phyloP scores from a whole-genome alignment of 1,140 invertebrate species.

The Megalonaias nervosa region DNA sequence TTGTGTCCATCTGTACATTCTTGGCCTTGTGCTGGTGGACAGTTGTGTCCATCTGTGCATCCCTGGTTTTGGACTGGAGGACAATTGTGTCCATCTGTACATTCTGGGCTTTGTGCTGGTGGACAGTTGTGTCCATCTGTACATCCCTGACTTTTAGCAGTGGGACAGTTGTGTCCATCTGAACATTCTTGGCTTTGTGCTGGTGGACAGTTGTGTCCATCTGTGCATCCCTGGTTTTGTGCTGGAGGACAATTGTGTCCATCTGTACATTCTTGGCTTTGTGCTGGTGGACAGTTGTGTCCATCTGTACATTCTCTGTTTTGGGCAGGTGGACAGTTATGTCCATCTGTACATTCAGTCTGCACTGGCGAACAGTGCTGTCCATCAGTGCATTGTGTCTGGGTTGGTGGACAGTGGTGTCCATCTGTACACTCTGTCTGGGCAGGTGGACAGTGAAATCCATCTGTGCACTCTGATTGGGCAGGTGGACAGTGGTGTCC shows the following conservation, averaged over 20 bases:
- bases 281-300: conserved; percentile 9
- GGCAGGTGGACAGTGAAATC: conserved; percentile 14
- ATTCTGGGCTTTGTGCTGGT: conserved; percentile 32
- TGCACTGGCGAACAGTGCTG: conserved; percentile 5
- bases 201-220: conserved; percentile 33
- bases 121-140: conserved; percentile 37
- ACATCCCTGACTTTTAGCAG: conserved; percentile 26
- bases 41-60: conserved; percentile 25
- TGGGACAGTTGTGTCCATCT: conserved; percentile 32
- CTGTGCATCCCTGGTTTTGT: conserved; percentile 4
- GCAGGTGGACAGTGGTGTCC: conserved; percentile 41
- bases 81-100: conserved; percentile 30
- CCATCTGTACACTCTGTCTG: conserved; percentile 6
- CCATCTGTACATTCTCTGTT: conserved; percentile 16
- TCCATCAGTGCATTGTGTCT: conserved; percentile 18
- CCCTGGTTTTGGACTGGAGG: conserved; percentile 31
- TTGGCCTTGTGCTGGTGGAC: conserved; percentile 20
- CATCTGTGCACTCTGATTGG: conserved; percentile 35
- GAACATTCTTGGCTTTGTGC: conserved; percentile 15
- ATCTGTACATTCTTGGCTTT: conserved; percentile 28
- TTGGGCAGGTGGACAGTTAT: conserved; percentile 6
- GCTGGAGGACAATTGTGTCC: conserved; percentile 42
- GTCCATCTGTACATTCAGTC: conserved; percentile 30
- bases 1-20: conserved; percentile 20
- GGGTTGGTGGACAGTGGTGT: conserved; percentile 20